Base-by-base conservation (phyloP, 2,888 invertebrate genomes). In the Zygaena filipendulae region DNA sequence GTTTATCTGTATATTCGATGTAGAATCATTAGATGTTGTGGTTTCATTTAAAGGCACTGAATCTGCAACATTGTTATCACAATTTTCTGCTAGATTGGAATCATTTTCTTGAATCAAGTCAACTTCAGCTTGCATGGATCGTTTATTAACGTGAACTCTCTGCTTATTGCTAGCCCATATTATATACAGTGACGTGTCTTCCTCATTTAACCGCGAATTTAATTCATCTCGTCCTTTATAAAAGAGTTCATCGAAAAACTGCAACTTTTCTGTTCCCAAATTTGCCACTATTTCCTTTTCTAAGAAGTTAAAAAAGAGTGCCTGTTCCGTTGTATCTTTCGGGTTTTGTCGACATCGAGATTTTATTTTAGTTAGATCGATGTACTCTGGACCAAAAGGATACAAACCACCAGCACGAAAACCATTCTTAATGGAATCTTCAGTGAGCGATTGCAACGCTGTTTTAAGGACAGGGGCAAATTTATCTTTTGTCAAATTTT, bases 371-470 rank as follows among this genome's bases (percentile, higher is more conserved):
- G 30, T 30, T 7, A 42, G 6, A 30, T 47, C 45, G 2, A 45
- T 19, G 13, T 42, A 47, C 7, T 39, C 36, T 23, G 46, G 41
- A 2, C 48, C 45, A 40, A 42, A 47, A n/a, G 43, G 45, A 23
- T 24, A 38, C 9, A 44, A 22, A 3, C 47, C 45, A 5, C 42
- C 36, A 14, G 29, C 37, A 5, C 42, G 32, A 36, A 45, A 48
- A n/a, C 45, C 42, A 31, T 45, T 45, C 27, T 32, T 43, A 8
- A 45, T 40, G 13, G 26, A 29, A 16, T 38, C 36, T 8, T 16
- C 14, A 11, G 36, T 23, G 5, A 43, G 9, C 7, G 18, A 20
- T 28, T 29, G 6, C n/a, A 47, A 25, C 2, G 43, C 39, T 24
- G 23, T 34, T 29, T 47, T 27, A 11, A 47, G 27, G 5, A 36